phyloP scores from a whole-genome alignment of 2,113 vertebrate species.

The Strigops habroptila region DNA sequence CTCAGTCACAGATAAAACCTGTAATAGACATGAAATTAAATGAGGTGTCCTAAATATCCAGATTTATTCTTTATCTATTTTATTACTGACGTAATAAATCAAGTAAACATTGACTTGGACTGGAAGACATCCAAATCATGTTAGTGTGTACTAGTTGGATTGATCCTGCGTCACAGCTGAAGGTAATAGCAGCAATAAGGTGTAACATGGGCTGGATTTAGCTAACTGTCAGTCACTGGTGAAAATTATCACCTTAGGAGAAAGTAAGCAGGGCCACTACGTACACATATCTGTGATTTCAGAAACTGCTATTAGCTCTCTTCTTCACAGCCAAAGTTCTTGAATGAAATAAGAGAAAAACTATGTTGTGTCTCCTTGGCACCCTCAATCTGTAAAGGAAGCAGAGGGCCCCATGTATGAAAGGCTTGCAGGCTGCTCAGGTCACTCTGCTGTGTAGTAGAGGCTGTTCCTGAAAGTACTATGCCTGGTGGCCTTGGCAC shows the following conservation, averaged over 20 bases:
- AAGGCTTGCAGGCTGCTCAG: neutral
- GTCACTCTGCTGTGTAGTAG: too few relatives aligned
- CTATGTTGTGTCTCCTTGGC: neutral
- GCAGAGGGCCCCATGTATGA: neutral
- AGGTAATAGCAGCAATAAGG: neutral
- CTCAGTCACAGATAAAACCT: neutral
- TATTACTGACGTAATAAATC: neutral
- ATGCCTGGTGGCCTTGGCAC: conserved; percentile 29
- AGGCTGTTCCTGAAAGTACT: neutral
- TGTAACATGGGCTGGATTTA: neutral
- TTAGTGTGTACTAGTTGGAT: neutral
- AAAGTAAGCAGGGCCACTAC: neutral
- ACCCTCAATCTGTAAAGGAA: neutral
- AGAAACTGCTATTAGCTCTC: neutral
- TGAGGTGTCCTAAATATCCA: neutral
- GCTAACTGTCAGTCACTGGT: neutral
- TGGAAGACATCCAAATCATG: neutral
- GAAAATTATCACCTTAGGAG: neutral
- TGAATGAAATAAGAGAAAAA: neutral
- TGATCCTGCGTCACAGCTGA: neutral
- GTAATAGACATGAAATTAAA: neutral
- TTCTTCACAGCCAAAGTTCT: neutral
- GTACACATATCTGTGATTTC: neutral
- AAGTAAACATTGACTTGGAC: neutral
- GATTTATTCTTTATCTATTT: neutral